Evolutionary conservation across 2,888 invertebrate genomes (phyloP).

Genomic region (Ophonus ardosiacus): DNA sequence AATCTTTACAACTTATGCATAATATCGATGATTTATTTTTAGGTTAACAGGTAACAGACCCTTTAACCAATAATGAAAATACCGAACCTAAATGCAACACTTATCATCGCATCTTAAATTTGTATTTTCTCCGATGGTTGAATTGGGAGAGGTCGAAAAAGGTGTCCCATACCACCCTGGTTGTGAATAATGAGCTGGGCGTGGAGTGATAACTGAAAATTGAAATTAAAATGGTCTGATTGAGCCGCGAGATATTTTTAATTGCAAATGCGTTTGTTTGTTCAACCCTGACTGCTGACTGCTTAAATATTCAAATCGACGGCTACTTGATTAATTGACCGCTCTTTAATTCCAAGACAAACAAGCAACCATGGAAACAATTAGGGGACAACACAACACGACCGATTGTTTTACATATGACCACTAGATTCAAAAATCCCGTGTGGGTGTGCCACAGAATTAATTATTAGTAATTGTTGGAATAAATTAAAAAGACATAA

Average conservation of each 20-base stretch:
- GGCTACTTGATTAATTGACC: constrained; percentile 57
- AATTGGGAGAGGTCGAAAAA: constrained; percentile 15
- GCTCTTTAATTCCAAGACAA: constrained; percentile 58
- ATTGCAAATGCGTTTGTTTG: constrained; percentile 58
- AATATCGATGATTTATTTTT: no score
- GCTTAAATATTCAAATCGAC: constrained; percentile 57
- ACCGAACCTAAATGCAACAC: no score
- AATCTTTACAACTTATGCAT: no score
- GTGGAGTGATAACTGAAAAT: constrained; percentile 62
- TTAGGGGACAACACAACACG: constrained; percentile 40
- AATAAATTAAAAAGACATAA: constrained; percentile 25
- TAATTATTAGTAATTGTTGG: constrained; percentile 13
- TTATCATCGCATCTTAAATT: no score
- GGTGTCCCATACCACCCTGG: not conserved
- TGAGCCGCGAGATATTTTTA: constrained; percentile 61
- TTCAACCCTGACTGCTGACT: constrained; percentile 3
- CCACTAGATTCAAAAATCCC: not conserved
- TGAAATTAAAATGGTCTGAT: constrained; percentile 61
- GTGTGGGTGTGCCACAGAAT: not conserved
- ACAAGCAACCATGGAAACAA: constrained; percentile 32
- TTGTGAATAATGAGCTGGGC: constrained; percentile 56
- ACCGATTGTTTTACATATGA: constrained; percentile 38
- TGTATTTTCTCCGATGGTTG: not conserved
- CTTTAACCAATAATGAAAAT: no score
- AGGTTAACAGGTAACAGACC: no score